Percentiles rank a stretch among this genome's conserved stretches.
Conservation (phyloP, 2,113 vertebrate genomes). For the Puffinus mauretanicus region DNA sequence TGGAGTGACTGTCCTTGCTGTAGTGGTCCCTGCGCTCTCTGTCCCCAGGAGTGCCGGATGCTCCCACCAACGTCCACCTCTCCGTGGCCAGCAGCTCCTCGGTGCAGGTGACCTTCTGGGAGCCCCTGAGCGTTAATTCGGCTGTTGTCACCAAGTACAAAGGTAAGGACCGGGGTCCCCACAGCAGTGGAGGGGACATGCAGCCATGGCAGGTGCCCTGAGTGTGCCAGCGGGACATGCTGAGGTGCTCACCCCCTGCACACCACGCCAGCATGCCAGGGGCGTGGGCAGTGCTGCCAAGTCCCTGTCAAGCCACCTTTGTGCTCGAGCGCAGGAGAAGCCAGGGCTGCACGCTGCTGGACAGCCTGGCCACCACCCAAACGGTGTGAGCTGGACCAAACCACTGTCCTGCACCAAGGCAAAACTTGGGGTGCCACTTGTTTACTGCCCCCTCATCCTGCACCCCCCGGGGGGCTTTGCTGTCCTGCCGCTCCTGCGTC, state of each 20-base stretch:
- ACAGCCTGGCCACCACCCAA: not conserved
- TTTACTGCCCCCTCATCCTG: not conserved
- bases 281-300: not conserved
- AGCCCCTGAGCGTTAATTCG: constrained; percentile 84
- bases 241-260: accelerated
- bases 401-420: not conserved
- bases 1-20: accelerated
- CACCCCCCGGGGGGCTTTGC: not conserved
- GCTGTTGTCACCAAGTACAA: constrained; percentile 90
- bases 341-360: not conserved
- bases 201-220: not conserved
- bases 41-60: constrained; percentile 80
- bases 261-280: accelerated
- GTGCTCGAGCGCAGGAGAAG: not conserved
- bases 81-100: constrained; percentile 84
- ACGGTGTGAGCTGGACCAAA: not conserved
- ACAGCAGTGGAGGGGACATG: too few relatives aligned
- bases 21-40: not conserved
- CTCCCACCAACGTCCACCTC: constrained; percentile 77
- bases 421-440: not conserved
- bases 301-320: not conserved
- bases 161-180: constrained; percentile 62
- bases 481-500: not conserved
- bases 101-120: constrained; percentile 83
- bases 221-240: not conserved